These are phyloP conservation scores for Mus minutoides DNA, from an alignment of 2,797 vertebrate genomes.

Conservation along the genomic window DNA sequence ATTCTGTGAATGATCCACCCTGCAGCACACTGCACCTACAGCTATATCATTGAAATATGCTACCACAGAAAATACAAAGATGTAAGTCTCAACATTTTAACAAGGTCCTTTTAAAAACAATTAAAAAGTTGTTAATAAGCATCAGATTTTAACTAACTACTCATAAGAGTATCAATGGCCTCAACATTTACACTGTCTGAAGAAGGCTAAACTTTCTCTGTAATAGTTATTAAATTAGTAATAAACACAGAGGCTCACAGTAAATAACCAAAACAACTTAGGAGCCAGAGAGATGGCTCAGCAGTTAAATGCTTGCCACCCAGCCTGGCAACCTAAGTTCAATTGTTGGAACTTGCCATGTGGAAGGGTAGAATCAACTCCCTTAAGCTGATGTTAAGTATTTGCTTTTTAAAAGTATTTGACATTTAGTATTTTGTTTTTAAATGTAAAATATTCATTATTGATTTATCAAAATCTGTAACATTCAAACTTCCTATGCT, in stretches of 20 bases:
- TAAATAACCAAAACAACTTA: conserved; percentile 7
- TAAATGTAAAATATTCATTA: conserved; percentile 62
- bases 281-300: not conserved
- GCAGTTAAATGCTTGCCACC: not conserved
- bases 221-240: not conserved
- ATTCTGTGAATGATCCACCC: conserved; percentile 99
- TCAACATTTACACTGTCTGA: not conserved
- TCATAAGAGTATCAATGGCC: not conserved
- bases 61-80: conserved; percentile 84
- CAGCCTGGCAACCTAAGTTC: not conserved
- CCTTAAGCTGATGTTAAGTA: not conserved
- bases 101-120: not conserved
- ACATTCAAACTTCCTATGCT: not conserved
- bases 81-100: conserved; percentile 54
- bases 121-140: not conserved
- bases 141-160: conserved; percentile 33
- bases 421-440: conserved; percentile 40
- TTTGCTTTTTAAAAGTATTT: conserved; percentile 45
- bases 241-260: not conserved
- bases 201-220: not conserved
- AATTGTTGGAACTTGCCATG: not conserved
- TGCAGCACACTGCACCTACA: conserved; percentile 98
- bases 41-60: conserved; percentile 99
- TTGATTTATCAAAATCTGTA: conserved; percentile 1
- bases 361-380: not conserved